A percentile compares a stretch with the other conserved stretches of the same genome.
These are phyloP conservation scores for Andrena trimmerana DNA, from an alignment of 2,888 invertebrate genomes.

Conservation along the genomic window DNA sequence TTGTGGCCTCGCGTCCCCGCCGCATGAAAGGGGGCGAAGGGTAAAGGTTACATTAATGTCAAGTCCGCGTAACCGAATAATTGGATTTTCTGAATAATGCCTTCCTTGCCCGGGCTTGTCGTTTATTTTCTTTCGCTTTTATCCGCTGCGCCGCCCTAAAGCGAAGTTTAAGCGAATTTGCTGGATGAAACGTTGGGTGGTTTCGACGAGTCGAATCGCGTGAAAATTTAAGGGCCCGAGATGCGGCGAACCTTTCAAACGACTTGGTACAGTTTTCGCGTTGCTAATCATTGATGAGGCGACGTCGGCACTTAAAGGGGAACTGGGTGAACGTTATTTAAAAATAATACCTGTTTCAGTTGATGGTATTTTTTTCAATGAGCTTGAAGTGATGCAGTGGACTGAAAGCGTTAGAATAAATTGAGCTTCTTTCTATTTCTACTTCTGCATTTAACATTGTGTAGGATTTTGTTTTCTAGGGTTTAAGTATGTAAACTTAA, in stretches of 20 bases:
- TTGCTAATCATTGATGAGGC: conserved; percentile 2
- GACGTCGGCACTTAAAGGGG: neutral
- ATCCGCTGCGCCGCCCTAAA: neutral
- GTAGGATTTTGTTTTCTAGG: too few relatives aligned
- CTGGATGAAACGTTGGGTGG: neutral
- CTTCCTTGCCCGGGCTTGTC: neutral
- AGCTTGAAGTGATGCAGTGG: too few relatives aligned
- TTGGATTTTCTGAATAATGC: conserved; percentile 51
- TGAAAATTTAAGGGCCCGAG: neutral
- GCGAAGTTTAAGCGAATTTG: neutral
- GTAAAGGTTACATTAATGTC: conserved; percentile 43
- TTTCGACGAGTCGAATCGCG: neutral
- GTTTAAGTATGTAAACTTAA: too few relatives aligned
- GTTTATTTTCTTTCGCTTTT: conserved; percentile 32
- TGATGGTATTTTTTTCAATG: neutral
- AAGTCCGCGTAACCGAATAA: conserved; percentile 34
- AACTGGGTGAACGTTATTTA: neutral
- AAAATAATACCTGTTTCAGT: neutral
- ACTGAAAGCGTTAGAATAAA: too few relatives aligned
- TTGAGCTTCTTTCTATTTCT: too few relatives aligned
- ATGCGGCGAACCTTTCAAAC: neutral
- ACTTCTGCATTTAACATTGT: too few relatives aligned
- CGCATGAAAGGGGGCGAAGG: conserved; percentile 37
- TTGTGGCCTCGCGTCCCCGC: conserved; percentile 24
- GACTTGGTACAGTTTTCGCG: neutral